Conservation (phyloP, 2,888 invertebrate genomes). For the Drosophila atripex region DNA sequence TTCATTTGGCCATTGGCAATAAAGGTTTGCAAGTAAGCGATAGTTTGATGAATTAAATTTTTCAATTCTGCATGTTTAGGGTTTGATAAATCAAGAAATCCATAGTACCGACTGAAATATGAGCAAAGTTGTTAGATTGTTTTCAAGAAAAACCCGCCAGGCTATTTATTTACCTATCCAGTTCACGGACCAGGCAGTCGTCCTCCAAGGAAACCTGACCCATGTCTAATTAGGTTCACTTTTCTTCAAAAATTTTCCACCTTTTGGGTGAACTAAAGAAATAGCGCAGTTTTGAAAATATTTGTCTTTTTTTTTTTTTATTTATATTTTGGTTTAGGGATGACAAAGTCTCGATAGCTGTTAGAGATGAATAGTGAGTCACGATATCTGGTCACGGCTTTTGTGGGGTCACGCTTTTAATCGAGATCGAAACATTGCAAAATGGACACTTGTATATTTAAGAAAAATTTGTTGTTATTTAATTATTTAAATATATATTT, state of each 20-base stretch:
- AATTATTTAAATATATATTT: no score
- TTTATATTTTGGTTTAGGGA: constrained; percentile 36
- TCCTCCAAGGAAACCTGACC: constrained; percentile 27
- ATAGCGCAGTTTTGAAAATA: constrained; percentile 19
- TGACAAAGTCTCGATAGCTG: constrained; percentile 11
- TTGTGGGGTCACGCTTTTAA: no score
- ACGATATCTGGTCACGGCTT: no score
- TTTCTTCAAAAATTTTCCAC: not conserved
- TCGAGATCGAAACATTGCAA: no score
- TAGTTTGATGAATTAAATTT: constrained; percentile 92
- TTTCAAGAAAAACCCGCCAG: not conserved
- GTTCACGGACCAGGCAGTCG: constrained; percentile 28
- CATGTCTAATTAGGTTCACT: constrained; percentile 1
- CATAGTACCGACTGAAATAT: constrained; percentile 92
- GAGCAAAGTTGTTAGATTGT: constrained; percentile 58
- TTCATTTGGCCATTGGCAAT: constrained; percentile 86
- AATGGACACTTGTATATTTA: no score
- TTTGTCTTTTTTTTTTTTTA: constrained; percentile 15
- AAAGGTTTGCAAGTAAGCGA: constrained; percentile 93
- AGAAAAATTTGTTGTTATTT: no score
- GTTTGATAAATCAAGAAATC: constrained; percentile 92
- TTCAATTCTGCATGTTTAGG: constrained; percentile 92
- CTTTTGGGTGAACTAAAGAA: not conserved
- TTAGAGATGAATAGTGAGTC: no score
- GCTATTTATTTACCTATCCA: constrained; percentile 26